Conservation (phyloP, 2,888 invertebrate species). For the Steromphala cineraria region DNA sequence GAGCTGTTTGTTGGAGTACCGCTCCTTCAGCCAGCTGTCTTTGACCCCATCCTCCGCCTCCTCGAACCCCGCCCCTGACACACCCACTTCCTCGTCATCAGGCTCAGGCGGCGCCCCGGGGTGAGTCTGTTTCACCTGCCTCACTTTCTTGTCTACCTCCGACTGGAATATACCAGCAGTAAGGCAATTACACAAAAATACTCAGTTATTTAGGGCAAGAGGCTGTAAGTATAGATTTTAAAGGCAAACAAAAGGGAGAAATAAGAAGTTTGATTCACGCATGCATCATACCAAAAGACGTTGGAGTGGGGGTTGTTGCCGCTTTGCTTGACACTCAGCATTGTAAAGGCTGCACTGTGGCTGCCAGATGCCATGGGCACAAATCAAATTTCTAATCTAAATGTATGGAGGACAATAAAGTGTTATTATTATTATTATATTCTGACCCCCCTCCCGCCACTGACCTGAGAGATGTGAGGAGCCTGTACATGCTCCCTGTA, state of each 20-base stretch:
- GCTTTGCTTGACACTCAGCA: no score
- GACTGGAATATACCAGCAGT: conserved; percentile 30
- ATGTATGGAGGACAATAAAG: no score
- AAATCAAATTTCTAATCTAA: no score
- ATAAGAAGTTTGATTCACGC: no score
- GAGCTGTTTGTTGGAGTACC: conserved; percentile 55
- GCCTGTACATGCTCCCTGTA: conserved; percentile 51
- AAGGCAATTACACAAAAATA: background rate
- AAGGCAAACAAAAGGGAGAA: no score
- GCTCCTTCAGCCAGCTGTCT: conserved; percentile 61
- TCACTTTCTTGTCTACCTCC: conserved; percentile 49
- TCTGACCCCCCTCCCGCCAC: background rate
- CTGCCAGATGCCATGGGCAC: no score
- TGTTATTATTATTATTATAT: no score
- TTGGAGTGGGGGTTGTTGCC: no score
- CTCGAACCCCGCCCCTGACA: conserved; percentile 39
- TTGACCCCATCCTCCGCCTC: conserved; percentile 49
- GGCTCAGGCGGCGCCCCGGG: background rate
- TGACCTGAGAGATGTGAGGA: background rate
- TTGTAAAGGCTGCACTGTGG: no score
- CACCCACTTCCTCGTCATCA: conserved; percentile 43
- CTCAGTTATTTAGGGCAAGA: background rate
- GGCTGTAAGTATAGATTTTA: no score
- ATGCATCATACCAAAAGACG: no score
- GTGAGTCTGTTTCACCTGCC: conserved; percentile 34